Evolutionary conservation across 2,888 invertebrate species (phyloP).

Genomic region (Spialia ferax): DNA sequence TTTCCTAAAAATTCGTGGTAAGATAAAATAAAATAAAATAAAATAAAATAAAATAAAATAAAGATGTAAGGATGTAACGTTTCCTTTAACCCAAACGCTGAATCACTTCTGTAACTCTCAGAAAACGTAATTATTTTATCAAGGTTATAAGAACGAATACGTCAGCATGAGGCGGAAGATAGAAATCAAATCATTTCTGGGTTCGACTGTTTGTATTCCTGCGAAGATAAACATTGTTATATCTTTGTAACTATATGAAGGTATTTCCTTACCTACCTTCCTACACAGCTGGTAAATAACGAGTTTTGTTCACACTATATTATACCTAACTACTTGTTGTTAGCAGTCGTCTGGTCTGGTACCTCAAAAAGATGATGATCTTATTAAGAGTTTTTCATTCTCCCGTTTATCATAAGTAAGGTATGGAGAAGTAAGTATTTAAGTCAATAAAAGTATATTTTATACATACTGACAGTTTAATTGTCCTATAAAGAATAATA

Average conservation of each 20-base stretch:
- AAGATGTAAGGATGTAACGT: background rate
- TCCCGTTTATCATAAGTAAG: background rate
- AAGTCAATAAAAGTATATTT: too few relatives aligned
- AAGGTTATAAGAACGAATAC: slow-evolving; percentile 17
- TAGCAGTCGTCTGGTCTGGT: slow-evolving; percentile 3
- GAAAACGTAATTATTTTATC: slow-evolving; percentile 12
- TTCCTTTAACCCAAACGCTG: background rate
- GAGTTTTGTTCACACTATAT: background rate
- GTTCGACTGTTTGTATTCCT: background rate
- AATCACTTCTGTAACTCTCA: background rate
- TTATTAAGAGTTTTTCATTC: background rate
- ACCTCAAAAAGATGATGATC: background rate
- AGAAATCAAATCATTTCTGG: slow-evolving; percentile 16
- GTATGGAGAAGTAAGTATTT: too few relatives aligned
- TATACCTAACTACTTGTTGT: too few relatives aligned
- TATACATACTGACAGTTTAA: too few relatives aligned
- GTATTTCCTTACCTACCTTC: background rate
- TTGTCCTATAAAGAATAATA: too few relatives aligned
- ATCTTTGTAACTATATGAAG: slow-evolving; percentile 7
- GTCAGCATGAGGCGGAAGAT: slow-evolving; percentile 9
- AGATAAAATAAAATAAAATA: too few relatives aligned
- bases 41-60: too few relatives aligned
- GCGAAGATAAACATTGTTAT: slow-evolving; percentile 8
- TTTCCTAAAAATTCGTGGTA: background rate
- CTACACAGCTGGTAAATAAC: background rate